Percentiles rank a stretch among this genome's conserved stretches.
Conservation (phyloP, 30 jellyfish, hydroid and myxozoan genomes). For the Haliclystus octoradiatus region DNA sequence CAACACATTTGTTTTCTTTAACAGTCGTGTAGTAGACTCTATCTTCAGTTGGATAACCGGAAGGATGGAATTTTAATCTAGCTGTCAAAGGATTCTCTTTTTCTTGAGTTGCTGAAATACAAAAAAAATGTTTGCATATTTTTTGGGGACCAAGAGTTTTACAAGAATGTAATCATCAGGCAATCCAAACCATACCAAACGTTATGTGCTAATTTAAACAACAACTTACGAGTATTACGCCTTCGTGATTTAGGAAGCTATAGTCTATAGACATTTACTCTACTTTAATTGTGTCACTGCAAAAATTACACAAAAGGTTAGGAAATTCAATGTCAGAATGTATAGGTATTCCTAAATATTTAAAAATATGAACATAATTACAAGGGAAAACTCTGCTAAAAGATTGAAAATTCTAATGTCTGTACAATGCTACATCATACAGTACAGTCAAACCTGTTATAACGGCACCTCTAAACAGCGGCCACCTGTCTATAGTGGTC, state of each 20-base stretch:
- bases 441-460: no score
- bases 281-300: no score
- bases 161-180: no score
- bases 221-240: no score
- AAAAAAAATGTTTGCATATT: no score
- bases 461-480: no score
- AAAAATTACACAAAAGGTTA: not conserved
- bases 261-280: no score
- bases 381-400: not conserved
- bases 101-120: slow-evolving; percentile 33
- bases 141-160: no score
- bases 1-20: slow-evolving; percentile 83
- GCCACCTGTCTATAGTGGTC: no score
- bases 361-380: not conserved
- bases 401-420: not conserved
- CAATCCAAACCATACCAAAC: no score
- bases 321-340: not conserved
- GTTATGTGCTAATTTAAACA: no score
- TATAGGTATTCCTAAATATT: not conserved
- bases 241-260: no score
- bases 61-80: slow-evolving; percentile 58
- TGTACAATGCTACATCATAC: not conserved
- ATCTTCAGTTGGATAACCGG: slow-evolving; percentile 68
- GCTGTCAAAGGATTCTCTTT: slow-evolving; percentile 75
- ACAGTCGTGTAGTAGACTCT: slow-evolving; percentile 79